A percentile compares a stretch with the other conserved stretches of the same genome.
Conservation (phyloP, 2,113 vertebrate genomes). For the Laticauda colubrina region DNA sequence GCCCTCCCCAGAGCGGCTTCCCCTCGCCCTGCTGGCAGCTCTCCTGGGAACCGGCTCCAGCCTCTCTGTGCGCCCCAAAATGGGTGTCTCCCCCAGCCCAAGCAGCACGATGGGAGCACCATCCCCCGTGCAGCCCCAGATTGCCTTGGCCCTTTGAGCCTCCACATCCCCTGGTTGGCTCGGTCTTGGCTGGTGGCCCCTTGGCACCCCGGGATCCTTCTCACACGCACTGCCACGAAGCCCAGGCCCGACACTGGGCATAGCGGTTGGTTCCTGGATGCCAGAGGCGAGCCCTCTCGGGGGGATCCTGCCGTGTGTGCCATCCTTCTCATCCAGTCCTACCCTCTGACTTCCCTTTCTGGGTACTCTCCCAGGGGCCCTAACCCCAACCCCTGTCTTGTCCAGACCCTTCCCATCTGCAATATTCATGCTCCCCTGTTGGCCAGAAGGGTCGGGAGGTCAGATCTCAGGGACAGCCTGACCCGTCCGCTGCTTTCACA, state of each 20-base stretch:
- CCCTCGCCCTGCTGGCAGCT: neutral
- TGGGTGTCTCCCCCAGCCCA: neutral
- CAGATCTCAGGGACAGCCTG: constrained; percentile 69
- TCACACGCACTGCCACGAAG: neutral
- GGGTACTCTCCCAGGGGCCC: neutral
- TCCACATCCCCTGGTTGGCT: neutral
- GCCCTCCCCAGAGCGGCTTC: neutral
- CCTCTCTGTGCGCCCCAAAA: neutral
- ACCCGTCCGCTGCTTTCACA: constrained; percentile 56
- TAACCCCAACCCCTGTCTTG: neutral
- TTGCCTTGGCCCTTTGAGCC: neutral
- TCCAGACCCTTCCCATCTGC: neutral
- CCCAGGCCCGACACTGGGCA: no score
- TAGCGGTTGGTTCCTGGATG: no score
- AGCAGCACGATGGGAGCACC: neutral
- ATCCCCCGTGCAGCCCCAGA: neutral
- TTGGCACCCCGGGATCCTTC: neutral
- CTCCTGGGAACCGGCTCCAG: neutral
- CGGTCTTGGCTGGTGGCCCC: neutral
- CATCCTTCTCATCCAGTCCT: neutral
- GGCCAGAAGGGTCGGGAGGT: constrained; percentile 76
- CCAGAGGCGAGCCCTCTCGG: no score
- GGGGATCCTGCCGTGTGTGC: neutral
- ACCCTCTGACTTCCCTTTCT: neutral
- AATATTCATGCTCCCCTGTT: constrained; percentile 54